Base-by-base conservation (phyloP, 2,797 vertebrate genomes). In the Caiman crocodilus region DNA sequence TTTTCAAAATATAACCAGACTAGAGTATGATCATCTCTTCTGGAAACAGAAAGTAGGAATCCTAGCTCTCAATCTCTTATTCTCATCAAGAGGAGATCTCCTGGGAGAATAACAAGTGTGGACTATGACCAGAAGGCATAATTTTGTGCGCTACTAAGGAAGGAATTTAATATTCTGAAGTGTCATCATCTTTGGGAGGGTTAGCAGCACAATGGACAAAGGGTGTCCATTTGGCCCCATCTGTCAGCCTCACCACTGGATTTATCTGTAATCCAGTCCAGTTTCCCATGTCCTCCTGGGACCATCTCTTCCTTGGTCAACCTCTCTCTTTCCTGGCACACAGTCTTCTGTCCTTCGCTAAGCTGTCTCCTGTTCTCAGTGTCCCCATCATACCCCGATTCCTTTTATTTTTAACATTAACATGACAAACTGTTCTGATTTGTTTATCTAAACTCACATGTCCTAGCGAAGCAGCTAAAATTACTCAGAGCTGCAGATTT, bases 401-500 rank as follows among this genome's bases (percentile, higher is more conserved):
- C 42, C 42, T 50, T 50, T 50, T 50, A 50, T 50, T 50, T 50
- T 50, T 50, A 50, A 50, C 42, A 50, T 50, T 50, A 50, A 50
- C 42, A 50, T 10, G 56, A 78, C 4, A 84, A 83, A n/a, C 7
- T 78, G 67, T 42, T 20, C 18, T 21, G 21, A 76, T 84, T n/a
- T 76, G 61, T 80, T 69, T 73, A 73, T 76, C 82, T 77, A 77
- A 93, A 82, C 9, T 71, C 55, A 79, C 75, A 50, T n/a, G 25
- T 59, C 86, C 89, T 84, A 80, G 76, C 56, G 93, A 78, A 82
- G 56, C 85, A 64, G 85, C 80, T 83, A 84, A 58, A 87, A 56
- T 89, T 91, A 74, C 69, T 89, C 89, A 94, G 87, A 95, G 82
- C 9, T 82, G 58, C 69, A 14, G 73, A 28, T 69, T 85, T 17